These are phyloP conservation scores for Oenanthe oenanthe DNA, from an alignment of 2,113 vertebrate species.

Conservation along the genomic window DNA sequence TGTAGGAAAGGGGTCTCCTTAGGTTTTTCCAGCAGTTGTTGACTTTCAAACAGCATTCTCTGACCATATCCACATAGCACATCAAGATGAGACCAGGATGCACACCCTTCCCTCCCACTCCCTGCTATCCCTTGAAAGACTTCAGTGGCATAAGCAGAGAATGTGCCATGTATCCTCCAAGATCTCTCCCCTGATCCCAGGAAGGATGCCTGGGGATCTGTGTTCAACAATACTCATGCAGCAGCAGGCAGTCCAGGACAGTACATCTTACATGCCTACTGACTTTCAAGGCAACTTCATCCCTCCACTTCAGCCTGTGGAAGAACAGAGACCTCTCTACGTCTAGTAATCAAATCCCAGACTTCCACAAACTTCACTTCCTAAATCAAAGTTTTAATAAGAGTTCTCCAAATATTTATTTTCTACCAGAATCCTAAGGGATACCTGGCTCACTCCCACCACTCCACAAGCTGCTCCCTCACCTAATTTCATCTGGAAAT, in stretches of 20 bases:
- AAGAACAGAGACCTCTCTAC: neutral
- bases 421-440: neutral
- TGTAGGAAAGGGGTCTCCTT: neutral
- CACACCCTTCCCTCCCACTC: rapidly evolving
- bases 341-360: neutral
- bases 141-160: neutral
- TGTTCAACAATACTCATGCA: rapidly evolving
- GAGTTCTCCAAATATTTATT: neutral
- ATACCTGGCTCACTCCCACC: neutral
- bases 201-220: neutral
- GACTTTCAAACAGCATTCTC: neutral
- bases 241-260: neutral
- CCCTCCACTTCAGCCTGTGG: neutral
- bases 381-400: neutral
- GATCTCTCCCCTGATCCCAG: neutral
- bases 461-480: neutral
- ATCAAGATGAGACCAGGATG: neutral
- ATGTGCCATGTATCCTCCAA: rapidly evolving
- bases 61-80: neutral
- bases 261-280: rapidly evolving
- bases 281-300: neutral
- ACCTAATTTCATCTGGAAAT: neutral
- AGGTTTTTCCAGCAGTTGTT: neutral
- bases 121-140: neutral
- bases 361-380: neutral